These are phyloP conservation scores for Philonicus albiceps DNA, from an alignment of 2,888 invertebrate species.

Conservation along the genomic window DNA sequence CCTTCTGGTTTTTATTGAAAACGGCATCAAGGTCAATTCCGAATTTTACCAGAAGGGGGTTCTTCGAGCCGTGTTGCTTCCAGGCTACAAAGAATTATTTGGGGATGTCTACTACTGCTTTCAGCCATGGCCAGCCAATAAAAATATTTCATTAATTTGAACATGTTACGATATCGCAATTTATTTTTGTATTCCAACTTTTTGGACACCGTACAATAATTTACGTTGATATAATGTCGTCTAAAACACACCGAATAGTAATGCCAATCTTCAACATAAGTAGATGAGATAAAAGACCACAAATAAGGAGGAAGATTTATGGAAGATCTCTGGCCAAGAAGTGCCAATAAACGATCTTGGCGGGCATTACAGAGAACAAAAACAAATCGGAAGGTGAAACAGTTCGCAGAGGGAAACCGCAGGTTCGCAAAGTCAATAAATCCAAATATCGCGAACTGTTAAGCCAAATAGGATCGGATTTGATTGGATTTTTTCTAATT, in stretches of 20 bases:
- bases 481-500: background rate
- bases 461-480: background rate
- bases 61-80: too few relatives aligned
- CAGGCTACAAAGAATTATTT: too few relatives aligned
- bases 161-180: too few relatives aligned
- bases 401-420: background rate
- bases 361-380: background rate
- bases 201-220: too few relatives aligned
- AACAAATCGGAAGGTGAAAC: background rate
- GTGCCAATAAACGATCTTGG: background rate
- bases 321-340: background rate
- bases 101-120: too few relatives aligned
- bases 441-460: background rate
- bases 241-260: background rate
- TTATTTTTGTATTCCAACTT: too few relatives aligned
- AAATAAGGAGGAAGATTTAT: background rate
- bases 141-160: too few relatives aligned
- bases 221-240: too few relatives aligned
- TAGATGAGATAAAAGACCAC: background rate
- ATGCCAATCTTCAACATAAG: background rate
- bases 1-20: too few relatives aligned
- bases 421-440: background rate
- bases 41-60: too few relatives aligned
- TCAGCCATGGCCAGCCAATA: too few relatives aligned
- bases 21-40: too few relatives aligned